Evolutionary conservation across 2,797 vertebrate genomes (phyloP).

Genomic region (Manis crassicaudata): DNA sequence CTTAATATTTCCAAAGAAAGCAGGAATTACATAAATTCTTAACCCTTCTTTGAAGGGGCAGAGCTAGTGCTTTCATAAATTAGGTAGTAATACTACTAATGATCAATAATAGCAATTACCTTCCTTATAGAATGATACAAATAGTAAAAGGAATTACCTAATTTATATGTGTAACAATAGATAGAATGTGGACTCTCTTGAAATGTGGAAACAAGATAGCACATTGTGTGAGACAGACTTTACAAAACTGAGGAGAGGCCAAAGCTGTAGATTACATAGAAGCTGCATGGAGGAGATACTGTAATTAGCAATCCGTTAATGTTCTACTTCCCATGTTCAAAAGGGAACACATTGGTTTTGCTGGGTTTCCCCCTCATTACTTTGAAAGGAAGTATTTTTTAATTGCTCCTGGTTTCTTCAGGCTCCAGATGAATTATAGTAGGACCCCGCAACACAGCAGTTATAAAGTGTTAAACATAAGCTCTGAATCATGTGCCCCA

Average conservation of each 20-base stretch:
- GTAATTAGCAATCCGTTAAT: not conserved
- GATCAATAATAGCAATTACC: not conserved
- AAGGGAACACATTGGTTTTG: not conserved
- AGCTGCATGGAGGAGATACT: not conserved
- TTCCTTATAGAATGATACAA: not conserved
- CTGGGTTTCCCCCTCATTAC: not conserved
- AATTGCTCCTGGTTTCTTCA: not conserved
- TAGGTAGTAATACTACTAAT: not conserved
- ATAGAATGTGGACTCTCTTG: not conserved
- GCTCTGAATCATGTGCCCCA: not conserved
- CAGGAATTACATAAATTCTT: not conserved
- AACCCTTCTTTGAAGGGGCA: not conserved
- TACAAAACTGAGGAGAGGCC: not conserved
- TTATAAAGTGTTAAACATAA: not conserved
- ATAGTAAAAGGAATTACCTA: not conserved
- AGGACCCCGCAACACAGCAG: not conserved
- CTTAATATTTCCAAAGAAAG: not conserved
- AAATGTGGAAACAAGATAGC: not conserved
- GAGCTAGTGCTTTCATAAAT: not conserved
- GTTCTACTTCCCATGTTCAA: not conserved
- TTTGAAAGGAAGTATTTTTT: constrained; percentile 45
- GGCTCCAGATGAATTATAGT: not conserved
- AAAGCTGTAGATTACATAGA: not conserved
- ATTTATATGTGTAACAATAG: not conserved
- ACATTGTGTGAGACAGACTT: not conserved